Evolutionary conservation across 2,888 invertebrate species (phyloP), one percentile per base, ranked within the genome.

Genomic region (Himalopsyche tibetana): DNA sequence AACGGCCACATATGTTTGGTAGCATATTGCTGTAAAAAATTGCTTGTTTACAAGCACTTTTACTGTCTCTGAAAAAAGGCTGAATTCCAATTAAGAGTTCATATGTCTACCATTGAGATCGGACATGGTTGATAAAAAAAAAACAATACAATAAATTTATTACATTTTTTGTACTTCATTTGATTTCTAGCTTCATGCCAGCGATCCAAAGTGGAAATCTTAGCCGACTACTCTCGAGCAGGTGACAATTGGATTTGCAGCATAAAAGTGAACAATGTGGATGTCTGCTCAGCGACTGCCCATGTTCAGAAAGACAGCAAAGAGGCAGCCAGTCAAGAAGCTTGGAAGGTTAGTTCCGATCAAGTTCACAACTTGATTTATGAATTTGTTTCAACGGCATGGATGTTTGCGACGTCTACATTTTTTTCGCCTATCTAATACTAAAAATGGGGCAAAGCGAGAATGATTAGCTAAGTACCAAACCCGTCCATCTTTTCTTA

Each of bases 141-240:
- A 45, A 45, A 45, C 4, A 1, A 40, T 11, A 2, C 36, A 80
- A 0, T 80, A 38, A 5, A 9, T 36, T 15, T 81, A 17, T 81
- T 40, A 12, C 2, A 38, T 81, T 81, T 40, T 81, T 0, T 40
- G 4, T 38, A 40, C 51, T 51, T 15, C 4, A 15, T 51, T 51
- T 51, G 51, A 15, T 79, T 85, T 83, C 11, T 74, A 88, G 88
- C 40, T 6, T 88, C 88, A 11, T 88, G 88, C 63, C 84, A 88
- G 56, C 38, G 38, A 9, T 87, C 81, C 51, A 85, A 87, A 79
- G 85, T 86, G 5, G n/a, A 82, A 80, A 15, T 80, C 5, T n/a
- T n/a, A n/a, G 15, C 55, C 17, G 56, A 80, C 1, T 79, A 28
- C 56, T 28, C 51, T 17, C 40, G 28, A 11, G 15, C 9, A 2